Evolutionary conservation across 30 jellyfish, hydroid and myxozoan species (phyloP).

Genomic region (Morbakka virulenta): DNA sequence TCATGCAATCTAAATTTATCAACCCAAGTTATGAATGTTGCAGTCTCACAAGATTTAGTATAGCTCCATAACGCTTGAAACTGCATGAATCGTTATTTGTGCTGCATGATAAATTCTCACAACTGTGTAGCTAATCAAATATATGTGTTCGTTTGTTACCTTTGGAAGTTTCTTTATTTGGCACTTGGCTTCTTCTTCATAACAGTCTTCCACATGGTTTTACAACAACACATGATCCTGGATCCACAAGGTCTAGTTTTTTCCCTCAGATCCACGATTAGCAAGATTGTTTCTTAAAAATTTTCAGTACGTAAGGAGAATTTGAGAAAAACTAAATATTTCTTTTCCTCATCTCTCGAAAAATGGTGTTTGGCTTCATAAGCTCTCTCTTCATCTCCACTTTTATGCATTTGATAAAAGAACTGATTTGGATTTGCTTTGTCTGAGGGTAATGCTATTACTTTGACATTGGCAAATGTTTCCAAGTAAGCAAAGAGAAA

Average conservation of each 20-base stretch:
- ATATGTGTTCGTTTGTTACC: conserved; percentile 9
- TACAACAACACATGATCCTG: conserved; percentile 3
- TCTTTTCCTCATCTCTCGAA: conserved; percentile 31
- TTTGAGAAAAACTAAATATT: conserved; percentile 15
- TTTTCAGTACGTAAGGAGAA: conserved; percentile 35
- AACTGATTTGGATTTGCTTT: conserved; percentile 40
- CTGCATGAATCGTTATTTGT: background rate
- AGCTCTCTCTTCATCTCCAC: background rate
- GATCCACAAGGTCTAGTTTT: conserved; percentile 24
- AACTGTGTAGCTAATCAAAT: conserved; percentile 5
- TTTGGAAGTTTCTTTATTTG: conserved; percentile 10
- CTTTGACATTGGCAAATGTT: conserved; percentile 17
- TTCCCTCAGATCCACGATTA: conserved; percentile 25
- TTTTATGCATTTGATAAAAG: conserved; percentile 25
- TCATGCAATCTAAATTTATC: background rate
- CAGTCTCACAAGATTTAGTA: no score
- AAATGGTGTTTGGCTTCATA: conserved; percentile 23
- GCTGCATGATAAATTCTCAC: background rate
- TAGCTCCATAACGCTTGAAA: background rate
- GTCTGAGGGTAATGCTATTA: conserved; percentile 21
- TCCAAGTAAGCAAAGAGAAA: conserved; percentile 20
- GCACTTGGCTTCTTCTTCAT: conserved; percentile 20
- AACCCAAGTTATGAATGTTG: conserved; percentile 4
- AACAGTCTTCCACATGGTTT: conserved; percentile 25
- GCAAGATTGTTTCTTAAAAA: conserved; percentile 33